Conservation (phyloP, 1,140 invertebrate species). For the Triops longicaudatus region DNA sequence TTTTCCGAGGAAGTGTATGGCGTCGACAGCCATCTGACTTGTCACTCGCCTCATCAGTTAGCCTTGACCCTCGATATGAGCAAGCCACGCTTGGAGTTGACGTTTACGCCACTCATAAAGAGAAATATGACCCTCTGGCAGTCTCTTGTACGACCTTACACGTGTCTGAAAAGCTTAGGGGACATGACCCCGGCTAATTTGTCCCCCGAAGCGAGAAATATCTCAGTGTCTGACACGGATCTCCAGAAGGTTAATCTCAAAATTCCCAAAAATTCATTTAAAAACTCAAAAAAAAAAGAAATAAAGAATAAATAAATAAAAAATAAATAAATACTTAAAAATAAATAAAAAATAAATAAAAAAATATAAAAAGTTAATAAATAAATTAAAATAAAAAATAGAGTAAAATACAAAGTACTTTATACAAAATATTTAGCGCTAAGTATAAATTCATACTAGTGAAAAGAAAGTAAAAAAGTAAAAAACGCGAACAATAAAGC, state of each 20-base stretch:
- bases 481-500: no score
- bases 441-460: no score
- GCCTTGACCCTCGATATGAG: background rate
- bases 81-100: background rate
- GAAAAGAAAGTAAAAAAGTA: no score
- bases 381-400: no score
- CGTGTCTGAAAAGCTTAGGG: background rate
- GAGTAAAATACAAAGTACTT: no score
- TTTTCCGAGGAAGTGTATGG: background rate
- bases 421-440: no score
- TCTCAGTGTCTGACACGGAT: background rate
- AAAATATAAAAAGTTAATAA: no score
- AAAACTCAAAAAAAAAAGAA: no score
- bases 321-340: no score
- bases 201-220: background rate
- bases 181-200: background rate
- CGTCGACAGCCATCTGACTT: background rate
- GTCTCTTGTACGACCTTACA: background rate
- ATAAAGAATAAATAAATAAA: no score
- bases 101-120: background rate
- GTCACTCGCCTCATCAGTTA: background rate
- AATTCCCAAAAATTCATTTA: background rate
- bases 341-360: no score
- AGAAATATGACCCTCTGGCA: slow-evolving; percentile 7
- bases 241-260: background rate